A percentile compares a stretch with the other conserved stretches of the same genome.
These are phyloP conservation scores for Anisognathus igniventris DNA, from an alignment of 2,797 vertebrate genomes.

Conservation along the genomic window DNA sequence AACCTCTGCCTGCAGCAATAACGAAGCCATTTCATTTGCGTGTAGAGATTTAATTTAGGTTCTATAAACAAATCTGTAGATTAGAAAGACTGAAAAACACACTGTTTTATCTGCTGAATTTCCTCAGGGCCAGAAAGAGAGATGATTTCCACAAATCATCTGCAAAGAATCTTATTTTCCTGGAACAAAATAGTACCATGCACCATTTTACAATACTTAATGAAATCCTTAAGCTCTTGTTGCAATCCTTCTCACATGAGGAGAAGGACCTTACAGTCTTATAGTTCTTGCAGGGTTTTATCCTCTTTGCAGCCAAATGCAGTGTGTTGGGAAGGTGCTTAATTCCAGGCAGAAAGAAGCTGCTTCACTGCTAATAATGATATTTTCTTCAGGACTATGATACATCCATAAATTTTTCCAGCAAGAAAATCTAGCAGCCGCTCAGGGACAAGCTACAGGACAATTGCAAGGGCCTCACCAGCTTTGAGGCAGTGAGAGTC, in stretches of 20 bases:
- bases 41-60: conserved; percentile 42
- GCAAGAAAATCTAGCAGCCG: neutral
- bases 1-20: conserved; percentile 10
- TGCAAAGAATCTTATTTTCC: conserved; percentile 4
- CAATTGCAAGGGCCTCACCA: conserved; percentile 38
- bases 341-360: neutral
- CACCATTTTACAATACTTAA: neutral
- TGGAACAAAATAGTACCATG: neutral
- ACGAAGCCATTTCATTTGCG: conserved; percentile 8
- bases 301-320: neutral
- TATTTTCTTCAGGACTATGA: neutral
- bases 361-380: neutral
- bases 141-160: conserved; percentile 7
- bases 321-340: neutral
- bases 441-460: neutral
- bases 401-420: neutral
- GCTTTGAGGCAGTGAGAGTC: conserved; percentile 47
- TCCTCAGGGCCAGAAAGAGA: neutral
- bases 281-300: neutral
- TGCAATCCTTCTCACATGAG: neutral
- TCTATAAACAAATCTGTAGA: conserved; percentile 45
- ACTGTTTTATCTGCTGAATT: neutral
- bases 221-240: neutral
- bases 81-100: neutral
- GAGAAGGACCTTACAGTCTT: neutral